Evolutionary conservation across 1,140 invertebrate genomes (phyloP).

Genomic region (Drosophila equinoxialis): DNA sequence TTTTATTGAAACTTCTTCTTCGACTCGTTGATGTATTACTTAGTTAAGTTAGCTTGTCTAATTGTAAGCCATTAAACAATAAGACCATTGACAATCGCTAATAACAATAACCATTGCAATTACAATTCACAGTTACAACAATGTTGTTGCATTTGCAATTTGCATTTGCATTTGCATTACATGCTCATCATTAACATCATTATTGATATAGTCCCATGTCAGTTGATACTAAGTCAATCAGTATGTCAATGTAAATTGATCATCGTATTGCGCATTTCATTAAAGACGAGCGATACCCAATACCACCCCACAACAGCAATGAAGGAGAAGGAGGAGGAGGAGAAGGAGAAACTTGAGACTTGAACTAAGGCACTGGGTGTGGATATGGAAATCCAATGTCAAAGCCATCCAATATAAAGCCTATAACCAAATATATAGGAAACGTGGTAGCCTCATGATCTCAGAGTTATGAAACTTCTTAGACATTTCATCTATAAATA

Average conservation of each 20-base stretch:
- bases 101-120: slow-evolving; percentile 36
- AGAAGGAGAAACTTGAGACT: background rate
- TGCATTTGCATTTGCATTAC: slow-evolving; percentile 54
- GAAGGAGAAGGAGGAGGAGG: too few relatives aligned
- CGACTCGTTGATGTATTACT: slow-evolving; percentile 48
- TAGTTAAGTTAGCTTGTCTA: slow-evolving; percentile 29
- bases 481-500: background rate
- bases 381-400: slow-evolving; percentile 4
- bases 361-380: slow-evolving; percentile 20
- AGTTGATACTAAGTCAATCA: slow-evolving; percentile 8
- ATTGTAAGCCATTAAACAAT: slow-evolving; percentile 54
- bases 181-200: slow-evolving; percentile 32
- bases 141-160: slow-evolving; percentile 43
- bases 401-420: slow-evolving; percentile 20
- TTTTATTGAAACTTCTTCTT: slow-evolving; percentile 11
- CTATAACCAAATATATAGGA: background rate
- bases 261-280: slow-evolving; percentile 57
- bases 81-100: slow-evolving; percentile 48
- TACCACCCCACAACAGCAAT: too few relatives aligned
- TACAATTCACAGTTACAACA: slow-evolving; percentile 27
- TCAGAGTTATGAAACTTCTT: slow-evolving; percentile 10
- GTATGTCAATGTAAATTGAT: slow-evolving; percentile 32
- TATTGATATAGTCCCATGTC: slow-evolving; percentile 15
- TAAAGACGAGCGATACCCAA: slow-evolving; percentile 24
- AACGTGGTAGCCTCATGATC: slow-evolving; percentile 34